Conservation (phyloP, 1,140 invertebrate genomes). For the Psix sp. region DNA sequence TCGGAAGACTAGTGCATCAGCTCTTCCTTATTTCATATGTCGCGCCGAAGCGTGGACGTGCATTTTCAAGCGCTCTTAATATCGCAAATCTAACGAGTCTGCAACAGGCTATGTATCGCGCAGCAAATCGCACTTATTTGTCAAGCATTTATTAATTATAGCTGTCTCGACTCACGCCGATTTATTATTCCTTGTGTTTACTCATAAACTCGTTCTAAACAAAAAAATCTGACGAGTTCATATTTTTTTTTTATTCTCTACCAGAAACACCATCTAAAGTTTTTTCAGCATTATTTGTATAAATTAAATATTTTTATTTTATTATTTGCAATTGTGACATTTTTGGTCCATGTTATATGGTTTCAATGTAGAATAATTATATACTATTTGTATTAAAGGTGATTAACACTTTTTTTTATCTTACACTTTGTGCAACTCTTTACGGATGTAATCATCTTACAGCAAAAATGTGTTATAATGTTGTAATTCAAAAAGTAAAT, state of each 20-base stretch:
- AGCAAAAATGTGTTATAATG: no score
- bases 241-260: background rate
- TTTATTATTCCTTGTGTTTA: conserved; percentile 26
- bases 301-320: conserved; percentile 13
- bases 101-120: conserved; percentile 5
- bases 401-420: no score
- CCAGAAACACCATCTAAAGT: background rate
- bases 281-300: background rate
- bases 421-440: no score
- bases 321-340: conserved; percentile 3
- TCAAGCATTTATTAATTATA: conserved; percentile 37
- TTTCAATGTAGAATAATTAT: no score
- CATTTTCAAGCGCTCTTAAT: conserved; percentile 12
- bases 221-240: conserved; percentile 13
- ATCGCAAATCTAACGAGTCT: conserved; percentile 28
- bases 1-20: conserved; percentile 29
- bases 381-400: no score
- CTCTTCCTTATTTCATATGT: conserved; percentile 31
- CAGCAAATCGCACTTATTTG: conserved; percentile 23
- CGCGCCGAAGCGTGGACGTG: conserved; percentile 4
- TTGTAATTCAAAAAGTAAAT: no score
- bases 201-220: conserved; percentile 2
- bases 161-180: conserved; percentile 4
- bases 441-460: no score
- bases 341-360: no score